Evolutionary conservation across 2,888 invertebrate species (phyloP), one percentile per base, ranked within the genome.

Genomic region (Acleris cristana): DNA sequence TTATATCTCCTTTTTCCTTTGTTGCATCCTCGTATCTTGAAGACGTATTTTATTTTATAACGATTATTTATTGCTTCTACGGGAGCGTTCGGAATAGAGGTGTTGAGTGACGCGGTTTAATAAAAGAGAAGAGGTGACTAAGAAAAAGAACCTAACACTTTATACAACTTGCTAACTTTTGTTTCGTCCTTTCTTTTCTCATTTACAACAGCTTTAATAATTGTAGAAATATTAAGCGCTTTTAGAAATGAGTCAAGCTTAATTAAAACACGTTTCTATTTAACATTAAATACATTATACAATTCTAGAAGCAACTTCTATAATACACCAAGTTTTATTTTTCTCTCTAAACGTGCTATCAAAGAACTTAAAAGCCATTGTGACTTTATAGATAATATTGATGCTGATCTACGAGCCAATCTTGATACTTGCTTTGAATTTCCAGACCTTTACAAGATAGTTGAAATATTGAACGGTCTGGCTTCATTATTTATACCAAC

Each of bases 1-100:
- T 80, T 80, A 79, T 83, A 85, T 84, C 79, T 83, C 78, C 77
- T 79, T 80, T 79, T 79, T 81, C 80, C 81, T 83, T 86, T 83
- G 82, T 83, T 82, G 84, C 76, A 75, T 74, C 75, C 74, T 72
- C 81, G 79, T 83, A 78, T 80, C 77, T 80, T 79, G 79, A 82
- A 81, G 81, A 74, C 79, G 79, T 86, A 79, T 83, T 82, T 80
- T 85, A 83, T 81, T 83, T 77, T 79, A 76, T 79, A 80, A 78
- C 79, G 78, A 80, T 79, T 80, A 78, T 78, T 74, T 77, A 75
- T 79, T 74, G 71, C 74, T 74, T 74, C 72, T 71, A 71, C 70
- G 69, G 58, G 54, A 57, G 66, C 63, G 64, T 63, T 67, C 40
- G 53, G 49, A 58, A 63, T 54, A 67, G 63, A 67, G 62, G 67